A percentile compares a stretch with the other conserved stretches of the same genome.
These are phyloP conservation scores for Apamea sordens DNA, from an alignment of 2,888 invertebrate genomes.

Conservation along the genomic window DNA sequence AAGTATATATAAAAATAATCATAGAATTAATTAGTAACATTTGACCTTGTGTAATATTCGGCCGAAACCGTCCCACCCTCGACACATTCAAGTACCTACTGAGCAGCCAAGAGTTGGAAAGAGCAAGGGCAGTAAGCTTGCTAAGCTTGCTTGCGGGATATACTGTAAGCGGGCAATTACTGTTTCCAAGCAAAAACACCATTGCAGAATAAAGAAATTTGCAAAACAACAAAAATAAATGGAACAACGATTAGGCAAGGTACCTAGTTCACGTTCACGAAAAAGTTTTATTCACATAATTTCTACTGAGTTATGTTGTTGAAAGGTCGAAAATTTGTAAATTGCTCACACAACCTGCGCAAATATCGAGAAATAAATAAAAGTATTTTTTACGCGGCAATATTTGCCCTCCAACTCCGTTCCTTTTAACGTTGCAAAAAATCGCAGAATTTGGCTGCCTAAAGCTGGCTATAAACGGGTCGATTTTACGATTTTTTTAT, in stretches of 20 bases:
- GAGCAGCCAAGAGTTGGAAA: conserved; percentile 10
- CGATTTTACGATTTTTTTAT: conserved; percentile 60
- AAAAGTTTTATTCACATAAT: conserved; percentile 9
- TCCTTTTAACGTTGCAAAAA: conserved; percentile 56
- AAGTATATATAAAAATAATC: not conserved
- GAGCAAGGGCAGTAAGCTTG: not conserved
- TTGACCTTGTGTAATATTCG: conserved; percentile 22
- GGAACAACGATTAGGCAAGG: not conserved
- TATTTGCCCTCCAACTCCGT: conserved; percentile 41
- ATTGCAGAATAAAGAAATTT: not conserved
- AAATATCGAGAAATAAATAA: conserved; percentile 32
- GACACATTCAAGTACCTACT: not conserved
- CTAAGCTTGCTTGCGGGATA: too few species aligned
- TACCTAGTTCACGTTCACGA: not conserved
- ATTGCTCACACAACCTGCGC: conserved; percentile 26
- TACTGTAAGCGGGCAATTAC: not conserved
- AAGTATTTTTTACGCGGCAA: conserved; percentile 45
- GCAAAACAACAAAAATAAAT: not conserved
- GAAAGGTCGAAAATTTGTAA: conserved; percentile 26
- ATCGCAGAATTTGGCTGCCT: conserved; percentile 49
- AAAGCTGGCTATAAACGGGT: conserved; percentile 60
- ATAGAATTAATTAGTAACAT: not conserved
- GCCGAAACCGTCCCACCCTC: not conserved
- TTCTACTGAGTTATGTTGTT: conserved; percentile 6
- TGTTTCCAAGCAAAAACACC: not conserved